These are phyloP conservation scores for Ariolimax columbianus DNA, from an alignment of 2,888 invertebrate species.

Conservation along the genomic window DNA sequence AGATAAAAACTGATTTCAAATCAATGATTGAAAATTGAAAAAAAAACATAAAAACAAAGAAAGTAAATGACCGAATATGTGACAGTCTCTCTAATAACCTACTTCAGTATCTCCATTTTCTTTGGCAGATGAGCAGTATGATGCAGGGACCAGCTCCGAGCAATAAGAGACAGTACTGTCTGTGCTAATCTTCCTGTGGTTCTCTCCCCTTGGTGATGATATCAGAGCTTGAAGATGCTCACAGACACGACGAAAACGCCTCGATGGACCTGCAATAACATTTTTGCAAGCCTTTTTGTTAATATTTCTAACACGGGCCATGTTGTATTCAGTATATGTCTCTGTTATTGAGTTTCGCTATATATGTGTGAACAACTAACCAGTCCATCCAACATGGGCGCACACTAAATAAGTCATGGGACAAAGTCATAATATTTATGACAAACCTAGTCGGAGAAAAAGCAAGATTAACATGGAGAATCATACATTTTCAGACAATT, in stretches of 20 bases:
- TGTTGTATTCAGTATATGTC: too few species aligned
- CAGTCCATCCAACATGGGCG: too few species aligned
- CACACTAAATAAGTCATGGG: too few species aligned
- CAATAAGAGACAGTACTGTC: constrained; percentile 75
- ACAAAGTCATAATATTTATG: too few species aligned
- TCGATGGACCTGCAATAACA: constrained; percentile 88
- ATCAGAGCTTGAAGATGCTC: constrained; percentile 89
- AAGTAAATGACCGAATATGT: neutral
- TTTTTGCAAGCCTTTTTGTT: neutral
- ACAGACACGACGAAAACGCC: constrained; percentile 95
- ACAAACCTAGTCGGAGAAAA: too few species aligned
- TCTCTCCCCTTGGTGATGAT: constrained; percentile 73
- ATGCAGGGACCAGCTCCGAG: constrained; percentile 70
- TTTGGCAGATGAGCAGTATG: constrained; percentile 68
- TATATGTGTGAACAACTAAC: too few species aligned
- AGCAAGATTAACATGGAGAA: too few species aligned
- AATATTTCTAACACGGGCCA: too few species aligned
- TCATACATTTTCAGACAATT: too few species aligned
- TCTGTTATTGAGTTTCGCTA: too few species aligned
- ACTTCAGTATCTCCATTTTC: constrained; percentile 72
- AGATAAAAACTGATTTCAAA: neutral
- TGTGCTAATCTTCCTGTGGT: constrained; percentile 75
- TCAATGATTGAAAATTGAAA: too few species aligned
- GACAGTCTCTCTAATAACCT: constrained; percentile 35
- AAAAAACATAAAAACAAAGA: neutral